Base-by-base conservation (phyloP, 2,888 invertebrate genomes). In the Eurytoma californica region DNA sequence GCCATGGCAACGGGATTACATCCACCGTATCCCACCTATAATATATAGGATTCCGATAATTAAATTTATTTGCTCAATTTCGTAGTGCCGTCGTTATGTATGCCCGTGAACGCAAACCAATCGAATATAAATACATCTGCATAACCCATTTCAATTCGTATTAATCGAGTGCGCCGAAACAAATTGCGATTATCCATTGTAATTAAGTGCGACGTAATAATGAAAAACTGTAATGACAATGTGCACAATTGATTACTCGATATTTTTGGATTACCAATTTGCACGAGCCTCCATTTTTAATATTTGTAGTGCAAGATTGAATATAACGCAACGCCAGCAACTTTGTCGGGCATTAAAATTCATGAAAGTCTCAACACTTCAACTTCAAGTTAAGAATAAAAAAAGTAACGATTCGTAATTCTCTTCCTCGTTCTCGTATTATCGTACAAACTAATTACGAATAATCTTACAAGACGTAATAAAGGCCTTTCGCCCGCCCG, bases 1-100 rank as follows among this genome's bases (percentile, higher is more conserved):
- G 80, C 55, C 63, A 68, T 75, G 53, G 57, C 61, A 55, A 20
- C 65, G 18, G 65, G 72, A 80, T 76, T 72, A 61, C 67, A 63
- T 57, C 61, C 67, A 75, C 75, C 75, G 69, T 51, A 73, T 51
- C 51, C 73, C 20, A 16, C 47, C 57, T 61, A 49, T 72, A 72
- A 72, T 72, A 61, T 66, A 58, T 58, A 47, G 57, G 39, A 70
- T 74, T 61, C 70, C 57, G 67, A 60, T 76, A 67, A 76, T 72
- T 67, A 67, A 76, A 76, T 76, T 72, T 80, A 72, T 76, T 72
- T 57, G 55, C 39, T 2, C n/a, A 58, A 57, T 63, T 63, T 47
- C 47, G 39, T n/a, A 39, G 18, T 20, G 14, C 14, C 49, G 14
- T n/a, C 14, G 24, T 53, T 28, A 49, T 60, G 9, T 13, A 5